Conservation (phyloP, 2,888 invertebrate genomes). For the Eueremaeus valkanovi region DNA sequence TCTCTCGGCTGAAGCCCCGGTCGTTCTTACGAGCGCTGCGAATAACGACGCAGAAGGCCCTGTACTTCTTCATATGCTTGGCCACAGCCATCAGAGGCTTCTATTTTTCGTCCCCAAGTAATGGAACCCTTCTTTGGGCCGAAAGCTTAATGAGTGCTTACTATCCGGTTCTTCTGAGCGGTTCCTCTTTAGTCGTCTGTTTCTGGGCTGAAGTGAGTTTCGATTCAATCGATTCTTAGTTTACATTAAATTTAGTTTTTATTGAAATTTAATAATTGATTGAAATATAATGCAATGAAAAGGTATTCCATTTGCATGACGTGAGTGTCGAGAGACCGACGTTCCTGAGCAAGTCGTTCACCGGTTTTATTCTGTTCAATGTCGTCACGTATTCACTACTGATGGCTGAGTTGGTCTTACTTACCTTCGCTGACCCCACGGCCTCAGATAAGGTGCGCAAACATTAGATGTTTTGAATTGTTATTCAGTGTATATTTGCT, state of each 20-base stretch:
- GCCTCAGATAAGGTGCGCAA: constrained; percentile 42
- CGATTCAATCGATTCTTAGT: background rate
- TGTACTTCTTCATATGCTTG: constrained; percentile 79
- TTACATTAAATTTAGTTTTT: background rate
- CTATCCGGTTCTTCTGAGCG: constrained; percentile 81
- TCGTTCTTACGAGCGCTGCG: constrained; percentile 75
- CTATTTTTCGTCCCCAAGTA: constrained; percentile 83
- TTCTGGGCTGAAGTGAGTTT: constrained; percentile 85
- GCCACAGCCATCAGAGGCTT: constrained; percentile 80
- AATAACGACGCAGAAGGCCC: constrained; percentile 81
- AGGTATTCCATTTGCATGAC: constrained; percentile 84
- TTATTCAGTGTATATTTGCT: background rate
- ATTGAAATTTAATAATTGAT: constrained; percentile 19
- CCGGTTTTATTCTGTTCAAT: constrained; percentile 84
- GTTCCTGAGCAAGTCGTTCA: constrained; percentile 84
- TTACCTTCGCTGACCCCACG: constrained; percentile 45
- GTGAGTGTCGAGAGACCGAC: constrained; percentile 81
- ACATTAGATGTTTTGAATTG: background rate
- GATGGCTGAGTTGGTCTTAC: constrained; percentile 61
- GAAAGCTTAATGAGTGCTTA: constrained; percentile 80
- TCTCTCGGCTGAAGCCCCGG: constrained; percentile 72
- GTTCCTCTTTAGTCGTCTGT: constrained; percentile 83
- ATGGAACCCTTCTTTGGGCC: constrained; percentile 67
- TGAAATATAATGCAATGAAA: constrained; percentile 43
- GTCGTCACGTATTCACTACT: constrained; percentile 79